Evolutionary conservation across 2,888 invertebrate genomes (phyloP).

Genomic region (Cerceris rybyensis): DNA sequence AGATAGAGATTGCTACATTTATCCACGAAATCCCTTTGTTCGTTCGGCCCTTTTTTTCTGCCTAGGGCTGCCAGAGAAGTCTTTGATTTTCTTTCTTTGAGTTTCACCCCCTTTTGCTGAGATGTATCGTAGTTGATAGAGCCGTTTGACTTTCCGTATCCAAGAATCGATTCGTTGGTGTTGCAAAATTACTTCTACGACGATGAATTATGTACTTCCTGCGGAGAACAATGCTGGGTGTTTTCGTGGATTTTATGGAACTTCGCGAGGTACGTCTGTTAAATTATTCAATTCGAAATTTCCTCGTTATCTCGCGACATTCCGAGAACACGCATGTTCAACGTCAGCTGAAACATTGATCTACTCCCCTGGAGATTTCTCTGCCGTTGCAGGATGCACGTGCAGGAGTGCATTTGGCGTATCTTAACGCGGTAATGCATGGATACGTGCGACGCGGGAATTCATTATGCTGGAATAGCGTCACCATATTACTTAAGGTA

Average conservation of each 20-base stretch:
- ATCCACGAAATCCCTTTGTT: slow-evolving; percentile 47
- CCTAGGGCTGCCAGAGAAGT: not conserved
- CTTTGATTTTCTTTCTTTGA: slow-evolving; percentile 15
- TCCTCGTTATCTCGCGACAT: not conserved
- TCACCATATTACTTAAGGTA: too few relatives aligned
- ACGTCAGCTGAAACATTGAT: too few relatives aligned
- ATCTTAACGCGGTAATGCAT: too few relatives aligned
- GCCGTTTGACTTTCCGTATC: not conserved
- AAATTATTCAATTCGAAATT: not conserved
- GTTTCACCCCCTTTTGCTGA: not conserved
- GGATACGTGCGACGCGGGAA: too few relatives aligned
- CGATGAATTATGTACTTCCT: not conserved
- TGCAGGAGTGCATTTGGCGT: too few relatives aligned
- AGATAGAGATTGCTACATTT: slow-evolving; percentile 44
- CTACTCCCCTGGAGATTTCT: too few relatives aligned
- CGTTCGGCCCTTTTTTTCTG: slow-evolving; percentile 19
- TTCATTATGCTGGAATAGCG: too few relatives aligned
- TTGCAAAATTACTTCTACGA: not conserved
- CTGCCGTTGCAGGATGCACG: too few relatives aligned
- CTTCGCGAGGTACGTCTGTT: too few relatives aligned
- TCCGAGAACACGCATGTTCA: too few relatives aligned
- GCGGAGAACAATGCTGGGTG: not conserved
- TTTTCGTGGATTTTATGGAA: not conserved
- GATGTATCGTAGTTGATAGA: slow-evolving; percentile 21
- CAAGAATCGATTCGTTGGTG: not conserved